phyloP scores from a whole-genome alignment of 2,888 invertebrate genomes.

The Trichopoda pennipes region DNA sequence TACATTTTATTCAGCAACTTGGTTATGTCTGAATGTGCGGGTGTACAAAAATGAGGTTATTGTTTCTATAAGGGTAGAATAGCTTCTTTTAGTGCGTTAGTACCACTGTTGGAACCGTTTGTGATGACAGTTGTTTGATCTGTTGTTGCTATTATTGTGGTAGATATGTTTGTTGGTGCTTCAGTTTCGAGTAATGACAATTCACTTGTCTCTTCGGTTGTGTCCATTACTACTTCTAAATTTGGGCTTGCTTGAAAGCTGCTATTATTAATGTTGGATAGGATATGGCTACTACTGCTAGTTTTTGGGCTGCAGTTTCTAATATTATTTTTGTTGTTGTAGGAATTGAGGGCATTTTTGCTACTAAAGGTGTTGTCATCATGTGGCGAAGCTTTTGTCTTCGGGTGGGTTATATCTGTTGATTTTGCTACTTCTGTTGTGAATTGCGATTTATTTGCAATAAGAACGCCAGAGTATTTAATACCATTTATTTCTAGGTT shows the following conservation, averaged over 20 bases:
- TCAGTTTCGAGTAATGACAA: conserved; percentile 36
- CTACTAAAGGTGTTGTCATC: conserved; percentile 14
- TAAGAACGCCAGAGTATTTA: conserved; percentile 96
- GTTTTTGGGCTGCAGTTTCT: conserved; percentile 13
- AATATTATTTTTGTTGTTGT: conserved; percentile 20
- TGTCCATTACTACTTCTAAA: conserved; percentile 36
- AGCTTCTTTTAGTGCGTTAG: conserved; percentile 25
- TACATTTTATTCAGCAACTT: conserved; percentile 23
- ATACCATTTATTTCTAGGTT: conserved; percentile 98
- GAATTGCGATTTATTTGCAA: conserved; percentile 82
- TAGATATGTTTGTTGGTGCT: conserved; percentile 25
- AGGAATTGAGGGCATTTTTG: conserved; percentile 13
- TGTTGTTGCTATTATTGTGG: background rate
- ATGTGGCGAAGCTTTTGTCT: background rate
- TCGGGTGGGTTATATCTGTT: background rate
- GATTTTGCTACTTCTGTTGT: background rate
- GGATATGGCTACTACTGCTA: conserved; percentile 12
- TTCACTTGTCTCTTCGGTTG: conserved; percentile 34
- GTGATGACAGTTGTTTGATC: conserved; percentile 24
- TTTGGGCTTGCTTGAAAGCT: conserved; percentile 22
- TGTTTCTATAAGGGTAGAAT: conserved; percentile 43
- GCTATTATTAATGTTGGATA: background rate
- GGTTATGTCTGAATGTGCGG: conserved; percentile 7
- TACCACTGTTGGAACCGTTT: conserved; percentile 42
- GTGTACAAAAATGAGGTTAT: background rate